phyloP scores from a whole-genome alignment of 1,140 invertebrate genomes.

The Drosophila sp. region DNA sequence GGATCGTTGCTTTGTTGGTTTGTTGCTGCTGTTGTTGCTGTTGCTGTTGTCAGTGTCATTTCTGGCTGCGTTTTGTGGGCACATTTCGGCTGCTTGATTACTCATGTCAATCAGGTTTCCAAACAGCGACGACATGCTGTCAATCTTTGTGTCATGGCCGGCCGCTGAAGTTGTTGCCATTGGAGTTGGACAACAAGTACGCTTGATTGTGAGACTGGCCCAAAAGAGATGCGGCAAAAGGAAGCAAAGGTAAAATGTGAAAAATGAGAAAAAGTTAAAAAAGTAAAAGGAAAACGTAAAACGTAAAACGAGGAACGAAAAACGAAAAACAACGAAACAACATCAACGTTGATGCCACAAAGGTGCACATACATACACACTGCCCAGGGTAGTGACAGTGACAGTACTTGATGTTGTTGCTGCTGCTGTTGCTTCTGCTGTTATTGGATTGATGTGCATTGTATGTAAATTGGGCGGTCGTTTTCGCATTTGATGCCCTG shows the following conservation, averaged over 20 bases:
- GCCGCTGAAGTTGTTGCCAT: conserved; percentile 74
- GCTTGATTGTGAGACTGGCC: conserved; percentile 64
- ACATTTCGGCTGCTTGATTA: conserved; percentile 83
- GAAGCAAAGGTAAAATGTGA: conserved; percentile 18
- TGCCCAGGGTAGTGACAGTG: conserved; percentile 36
- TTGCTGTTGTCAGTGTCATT: conserved; percentile 73
- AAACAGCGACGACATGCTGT: conserved; percentile 83
- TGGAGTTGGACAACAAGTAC: conserved; percentile 72
- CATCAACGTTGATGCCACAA: conserved; percentile 72
- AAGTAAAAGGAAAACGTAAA: conserved; percentile 46
- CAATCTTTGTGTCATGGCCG: conserved; percentile 83
- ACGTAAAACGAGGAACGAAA: no score
- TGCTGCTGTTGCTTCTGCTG: conserved; percentile 51
- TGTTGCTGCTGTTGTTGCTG: conserved; percentile 30
- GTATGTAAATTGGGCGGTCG: conserved; percentile 83
- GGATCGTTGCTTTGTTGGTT: not conserved
- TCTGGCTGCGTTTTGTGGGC: conserved; percentile 80
- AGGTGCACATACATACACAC: conserved; percentile 67
- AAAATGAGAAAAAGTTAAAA: conserved; percentile 17
- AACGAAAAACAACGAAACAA: no score
- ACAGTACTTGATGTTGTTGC: conserved; percentile 55
- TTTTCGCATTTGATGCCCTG: conserved; percentile 82
- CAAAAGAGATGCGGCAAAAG: conserved; percentile 22
- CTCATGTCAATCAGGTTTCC: conserved; percentile 83
- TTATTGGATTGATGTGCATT: conserved; percentile 77